Evolutionary conservation across 2,888 invertebrate species (phyloP), one percentile per base, ranked within the genome.

Genomic region (Lasioglossum zephyrum): DNA sequence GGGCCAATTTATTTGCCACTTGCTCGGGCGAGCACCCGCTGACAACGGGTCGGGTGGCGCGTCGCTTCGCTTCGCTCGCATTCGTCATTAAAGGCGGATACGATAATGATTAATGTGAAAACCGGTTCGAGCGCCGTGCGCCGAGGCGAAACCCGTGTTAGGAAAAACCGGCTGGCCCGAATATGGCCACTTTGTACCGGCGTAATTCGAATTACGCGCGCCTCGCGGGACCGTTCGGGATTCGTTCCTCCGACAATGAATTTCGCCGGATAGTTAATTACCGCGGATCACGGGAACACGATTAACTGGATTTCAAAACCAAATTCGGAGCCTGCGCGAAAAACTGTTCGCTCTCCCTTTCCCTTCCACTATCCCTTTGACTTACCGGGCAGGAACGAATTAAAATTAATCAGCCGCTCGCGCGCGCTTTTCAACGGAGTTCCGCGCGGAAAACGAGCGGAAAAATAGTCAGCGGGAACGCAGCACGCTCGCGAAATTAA

Each of bases 91-190:
- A 82, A 89, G 90, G 87, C 85, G 88, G 90, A 91, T 91, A 92
- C 92, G 89, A 92, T 92, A 92, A 92, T 92, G 92, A 92, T 92
- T 92, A 92, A 92, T 92, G 92, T 75, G 92, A 87, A 88, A 92
- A 92, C 92, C 92, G 92, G 92, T 92, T 89, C 81, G 77, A 57
- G 53, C 81, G 85, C 44, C 13, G 47, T 1, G 77, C 82, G 53
- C 9, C 22, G 85, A 77, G 82, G 66, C 78, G 74, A 82, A 78
- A 11, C n/a, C 85, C 83, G 79, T 82, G 85, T 87, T 91, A 85
- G 89, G 90, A 90, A 91, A 91, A 91, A 88, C 63, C 63, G 85
- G 70, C 41, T 77, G 74, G 26, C 87, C 88, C 90, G 89, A 91
- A 91, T 91, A 88, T 86, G 87, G 91, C 81, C 86, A 83, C 87